Percentiles rank a stretch among this genome's conserved stretches.
Conservation (phyloP, 2,113 vertebrate genomes). For the Prunella himalayana region DNA sequence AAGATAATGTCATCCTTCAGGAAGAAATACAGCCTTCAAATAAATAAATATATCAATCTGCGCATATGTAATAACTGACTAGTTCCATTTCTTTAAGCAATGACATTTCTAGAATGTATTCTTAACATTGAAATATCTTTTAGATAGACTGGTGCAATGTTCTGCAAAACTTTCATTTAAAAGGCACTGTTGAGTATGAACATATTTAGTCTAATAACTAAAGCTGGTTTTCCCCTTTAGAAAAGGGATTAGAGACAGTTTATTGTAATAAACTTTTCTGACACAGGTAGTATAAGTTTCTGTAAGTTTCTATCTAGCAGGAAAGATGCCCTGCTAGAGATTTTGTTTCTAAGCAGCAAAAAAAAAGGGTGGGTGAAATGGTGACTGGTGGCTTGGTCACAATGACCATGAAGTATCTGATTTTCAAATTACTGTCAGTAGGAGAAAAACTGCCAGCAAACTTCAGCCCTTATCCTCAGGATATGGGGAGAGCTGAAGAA, state of each 20-base stretch:
- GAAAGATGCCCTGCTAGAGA: not conserved
- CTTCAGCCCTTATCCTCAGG: not conserved
- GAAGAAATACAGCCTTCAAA: not conserved
- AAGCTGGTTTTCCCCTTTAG: not conserved
- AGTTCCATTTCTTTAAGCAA: not conserved
- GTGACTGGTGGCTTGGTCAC: not conserved
- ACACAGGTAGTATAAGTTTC: not conserved
- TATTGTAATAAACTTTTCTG: not conserved
- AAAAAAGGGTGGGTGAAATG: rapidly evolving
- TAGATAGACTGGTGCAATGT: not conserved
- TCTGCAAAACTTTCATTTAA: not conserved
- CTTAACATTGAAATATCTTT: not conserved
- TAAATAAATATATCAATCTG: not conserved
- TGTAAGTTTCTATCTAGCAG: not conserved
- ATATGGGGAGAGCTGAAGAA: not conserved
- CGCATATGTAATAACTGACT: not conserved
- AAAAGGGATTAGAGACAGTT: not conserved
- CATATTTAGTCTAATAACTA: not conserved
- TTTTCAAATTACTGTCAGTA: rapidly evolving
- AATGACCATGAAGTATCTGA: not conserved
- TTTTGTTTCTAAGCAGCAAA: not conserved
- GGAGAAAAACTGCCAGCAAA: not conserved
- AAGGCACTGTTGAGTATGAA: not conserved
- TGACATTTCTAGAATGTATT: not conserved
- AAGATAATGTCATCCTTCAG: not conserved